A percentile compares a stretch with the other conserved stretches of the same genome.
Evolutionary conservation across 2,113 vertebrate species (phyloP).

Genomic region (Daubentonia madagascariensis): DNA sequence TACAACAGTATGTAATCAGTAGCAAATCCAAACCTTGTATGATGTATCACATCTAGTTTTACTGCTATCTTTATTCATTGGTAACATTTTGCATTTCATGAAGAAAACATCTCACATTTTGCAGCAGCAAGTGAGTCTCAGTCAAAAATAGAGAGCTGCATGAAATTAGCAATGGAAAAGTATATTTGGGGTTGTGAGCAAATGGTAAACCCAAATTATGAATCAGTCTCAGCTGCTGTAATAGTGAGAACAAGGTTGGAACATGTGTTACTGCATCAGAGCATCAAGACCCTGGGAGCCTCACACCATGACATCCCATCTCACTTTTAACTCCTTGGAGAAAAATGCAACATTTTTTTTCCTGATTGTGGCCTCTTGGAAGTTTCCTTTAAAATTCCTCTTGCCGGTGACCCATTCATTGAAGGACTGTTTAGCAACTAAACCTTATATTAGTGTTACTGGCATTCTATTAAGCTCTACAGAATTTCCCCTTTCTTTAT

Average conservation of each 20-base stretch:
- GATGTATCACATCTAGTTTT: neutral
- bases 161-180: neutral
- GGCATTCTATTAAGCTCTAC: neutral
- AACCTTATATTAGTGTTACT: neutral
- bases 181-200: neutral
- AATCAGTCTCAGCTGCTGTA: neutral
- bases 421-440: neutral
- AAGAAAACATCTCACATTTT: slow-evolving; percentile 11
- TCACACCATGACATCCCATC: neutral
- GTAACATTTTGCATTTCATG: neutral
- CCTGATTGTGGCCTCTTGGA: neutral
- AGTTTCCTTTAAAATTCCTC: neutral
- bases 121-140: slow-evolving; percentile 11
- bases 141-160: neutral
- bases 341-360: neutral
- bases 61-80: neutral
- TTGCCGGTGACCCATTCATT: neutral
- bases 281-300: too few species aligned
- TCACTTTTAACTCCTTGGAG: neutral
- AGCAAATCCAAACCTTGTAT: neutral
- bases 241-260: neutral
- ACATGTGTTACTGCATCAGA: neutral
- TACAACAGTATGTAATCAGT: neutral
- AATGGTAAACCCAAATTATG: neutral
- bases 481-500: neutral